Base-by-base conservation (phyloP, 1,140 invertebrate species). In the Mycetomoellerius zeteki region DNA sequence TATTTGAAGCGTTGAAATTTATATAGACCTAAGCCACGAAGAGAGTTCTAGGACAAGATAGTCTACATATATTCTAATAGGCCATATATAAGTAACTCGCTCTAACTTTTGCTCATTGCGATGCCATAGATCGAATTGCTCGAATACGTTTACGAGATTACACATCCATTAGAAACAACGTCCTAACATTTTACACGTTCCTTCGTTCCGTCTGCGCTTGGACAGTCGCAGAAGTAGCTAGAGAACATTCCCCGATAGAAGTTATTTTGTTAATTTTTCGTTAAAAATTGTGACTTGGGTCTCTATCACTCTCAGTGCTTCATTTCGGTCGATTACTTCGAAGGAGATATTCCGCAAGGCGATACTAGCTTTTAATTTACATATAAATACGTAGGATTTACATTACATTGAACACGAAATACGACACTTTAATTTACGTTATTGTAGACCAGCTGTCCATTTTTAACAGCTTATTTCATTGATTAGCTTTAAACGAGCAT, bases 311-410 rank as follows among this genome's bases (percentile, higher is more conserved):
- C 52, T 82, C 80, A 82, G 37, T 58, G 69, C 80, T 84, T 84
- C 54, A 60, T 81, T 56, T 60, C 33, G 64, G 3, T 71, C 65
- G 69, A 84, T 75, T 91, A 91, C 88, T 93, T 91, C 76, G 87
- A 90, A 88, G 87, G 80, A 77, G 75, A 88, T 91, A 93, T 91
- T 93, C 91, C 87, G 84, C 81, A 92, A 89, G 91, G 90, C 91
- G 85, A 91, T 93, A 91, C 86, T 88, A 91, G 62, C 71, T 89
- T 88, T 89, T 90, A 89, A 86, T 90, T 91, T 92, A 88, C 65
- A 56, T 37, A 84, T 76, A 78, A 72, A 81, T 88, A 82, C 21
- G 27, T 73, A 73, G 69, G 24, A 73, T 43, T 87, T 86, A 87
- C 69, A 86, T 69, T 82, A 16, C 75, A 88, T 82, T 54, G 47